These are phyloP conservation scores for Plemyria rubiginata DNA, from an alignment of 2,888 invertebrate genomes.

Conservation along the genomic window DNA sequence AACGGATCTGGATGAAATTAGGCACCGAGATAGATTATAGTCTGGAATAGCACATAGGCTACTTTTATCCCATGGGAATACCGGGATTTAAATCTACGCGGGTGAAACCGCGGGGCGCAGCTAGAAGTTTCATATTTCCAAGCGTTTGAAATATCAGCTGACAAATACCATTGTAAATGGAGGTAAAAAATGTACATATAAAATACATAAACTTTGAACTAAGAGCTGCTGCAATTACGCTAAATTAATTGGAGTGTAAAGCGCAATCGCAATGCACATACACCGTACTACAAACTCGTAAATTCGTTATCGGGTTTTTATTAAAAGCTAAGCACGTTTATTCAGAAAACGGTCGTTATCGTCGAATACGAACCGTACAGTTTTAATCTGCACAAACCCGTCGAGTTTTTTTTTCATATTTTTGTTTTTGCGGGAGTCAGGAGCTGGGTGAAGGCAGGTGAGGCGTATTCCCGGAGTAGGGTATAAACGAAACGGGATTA, in stretches of 20 bases:
- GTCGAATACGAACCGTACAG: conserved; percentile 29
- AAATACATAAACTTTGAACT: conserved; percentile 14
- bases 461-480: conserved; percentile 33
- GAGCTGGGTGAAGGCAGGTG: conserved; percentile 46
- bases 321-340: conserved; percentile 37
- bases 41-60: too few species aligned
- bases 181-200: background rate
- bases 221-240: conserved; percentile 31
- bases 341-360: conserved; percentile 37
- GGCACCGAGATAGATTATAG: too few species aligned
- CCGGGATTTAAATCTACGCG: too few species aligned
- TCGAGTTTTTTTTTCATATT: conserved; percentile 24
- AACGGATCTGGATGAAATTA: too few species aligned
- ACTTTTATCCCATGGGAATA: too few species aligned
- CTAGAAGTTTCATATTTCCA: background rate
- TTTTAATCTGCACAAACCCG: conserved; percentile 37
- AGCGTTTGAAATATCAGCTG: background rate
- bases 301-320: conserved; percentile 37
- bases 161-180: background rate
- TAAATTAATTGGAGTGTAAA: conserved; percentile 36
- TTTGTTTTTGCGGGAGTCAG: conserved; percentile 39
- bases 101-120: too few species aligned
- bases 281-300: conserved; percentile 19
- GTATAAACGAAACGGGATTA: conserved; percentile 40
- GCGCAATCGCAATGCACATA: conserved; percentile 35